phyloP scores from a whole-genome alignment of 2,113 vertebrate species.

The Phoenicopterus ruber region DNA sequence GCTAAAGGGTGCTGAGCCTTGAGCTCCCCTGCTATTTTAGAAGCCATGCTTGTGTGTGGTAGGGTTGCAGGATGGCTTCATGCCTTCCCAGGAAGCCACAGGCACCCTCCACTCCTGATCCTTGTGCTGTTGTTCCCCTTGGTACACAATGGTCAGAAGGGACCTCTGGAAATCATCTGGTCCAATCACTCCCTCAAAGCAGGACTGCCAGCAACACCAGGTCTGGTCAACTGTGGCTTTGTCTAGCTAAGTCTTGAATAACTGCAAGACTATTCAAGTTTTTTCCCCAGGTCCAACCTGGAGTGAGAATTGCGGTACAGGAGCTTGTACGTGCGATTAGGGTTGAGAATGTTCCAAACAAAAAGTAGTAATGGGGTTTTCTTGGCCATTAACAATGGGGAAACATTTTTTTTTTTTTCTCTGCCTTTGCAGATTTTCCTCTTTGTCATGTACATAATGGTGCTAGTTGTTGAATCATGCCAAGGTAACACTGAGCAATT shows the following conservation, averaged over 20 bases:
- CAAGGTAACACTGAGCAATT: neutral
- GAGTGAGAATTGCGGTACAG: neutral
- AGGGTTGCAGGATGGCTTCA: neutral
- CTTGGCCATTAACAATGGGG: neutral
- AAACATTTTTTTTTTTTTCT: neutral
- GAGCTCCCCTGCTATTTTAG: neutral
- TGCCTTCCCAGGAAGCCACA: neutral
- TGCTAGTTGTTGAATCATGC: neutral
- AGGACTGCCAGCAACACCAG: neutral
- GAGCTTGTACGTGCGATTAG: neutral
- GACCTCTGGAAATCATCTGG: neutral
- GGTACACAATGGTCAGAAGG: neutral
- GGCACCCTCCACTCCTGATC: neutral
- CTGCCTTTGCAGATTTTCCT: neutral
- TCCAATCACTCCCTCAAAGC: neutral
- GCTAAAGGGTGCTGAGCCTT: neutral
- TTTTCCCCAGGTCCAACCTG: fast-evolving
- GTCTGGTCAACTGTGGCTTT: neutral
- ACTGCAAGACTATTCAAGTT: neutral
- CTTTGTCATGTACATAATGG: neutral
- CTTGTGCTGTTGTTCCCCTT: neutral
- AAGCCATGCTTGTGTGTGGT: neutral
- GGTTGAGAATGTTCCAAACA: neutral
- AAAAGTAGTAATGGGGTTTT: neutral
- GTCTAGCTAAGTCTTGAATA: neutral